phyloP scores from a whole-genome alignment of 2,888 invertebrate species.

The Neoscelio sp. region DNA sequence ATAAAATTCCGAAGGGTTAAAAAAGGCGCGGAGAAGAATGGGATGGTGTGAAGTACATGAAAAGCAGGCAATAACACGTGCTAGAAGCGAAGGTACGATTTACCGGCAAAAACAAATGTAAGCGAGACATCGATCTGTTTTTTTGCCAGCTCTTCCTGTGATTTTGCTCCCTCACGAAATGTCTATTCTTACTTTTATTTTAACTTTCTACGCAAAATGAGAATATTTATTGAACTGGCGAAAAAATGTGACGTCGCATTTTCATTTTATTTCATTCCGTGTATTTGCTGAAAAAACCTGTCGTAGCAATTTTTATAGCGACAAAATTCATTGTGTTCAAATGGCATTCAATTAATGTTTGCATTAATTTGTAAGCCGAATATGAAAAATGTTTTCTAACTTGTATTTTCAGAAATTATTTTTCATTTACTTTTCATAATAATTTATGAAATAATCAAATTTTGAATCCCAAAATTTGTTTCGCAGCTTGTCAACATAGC shows the following conservation, averaged over 20 bases:
- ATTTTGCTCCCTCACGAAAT: slow-evolving; percentile 25
- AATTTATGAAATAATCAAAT: no score
- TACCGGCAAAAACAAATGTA: slow-evolving; percentile 45
- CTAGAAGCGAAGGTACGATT: slow-evolving; percentile 44
- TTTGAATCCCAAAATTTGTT: no score
- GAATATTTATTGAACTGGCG: slow-evolving; percentile 21
- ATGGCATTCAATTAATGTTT: no score
- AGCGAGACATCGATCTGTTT: slow-evolving; percentile 40
- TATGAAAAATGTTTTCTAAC: no score
- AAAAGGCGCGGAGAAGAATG: neutral
- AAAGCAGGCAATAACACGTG: slow-evolving; percentile 42
- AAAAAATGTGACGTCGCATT: slow-evolving; percentile 5
- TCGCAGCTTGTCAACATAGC: no score
- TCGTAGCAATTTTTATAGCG: no score
- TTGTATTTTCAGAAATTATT: no score
- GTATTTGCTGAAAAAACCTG: neutral
- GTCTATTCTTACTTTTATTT: slow-evolving; percentile 4
- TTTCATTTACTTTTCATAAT: no score
- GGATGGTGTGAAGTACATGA: slow-evolving; percentile 27
- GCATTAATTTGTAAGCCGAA: no score
- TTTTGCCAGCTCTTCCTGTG: slow-evolving; percentile 14
- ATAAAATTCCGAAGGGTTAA: no score
- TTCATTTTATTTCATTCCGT: slow-evolving; percentile 3
- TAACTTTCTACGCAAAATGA: slow-evolving; percentile 11
- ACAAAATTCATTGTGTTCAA: no score